Percentiles rank a stretch among this genome's conserved stretches.
phyloP scores from a whole-genome alignment of 1,140 invertebrate species.

The Polypedilum vanderplanki region DNA sequence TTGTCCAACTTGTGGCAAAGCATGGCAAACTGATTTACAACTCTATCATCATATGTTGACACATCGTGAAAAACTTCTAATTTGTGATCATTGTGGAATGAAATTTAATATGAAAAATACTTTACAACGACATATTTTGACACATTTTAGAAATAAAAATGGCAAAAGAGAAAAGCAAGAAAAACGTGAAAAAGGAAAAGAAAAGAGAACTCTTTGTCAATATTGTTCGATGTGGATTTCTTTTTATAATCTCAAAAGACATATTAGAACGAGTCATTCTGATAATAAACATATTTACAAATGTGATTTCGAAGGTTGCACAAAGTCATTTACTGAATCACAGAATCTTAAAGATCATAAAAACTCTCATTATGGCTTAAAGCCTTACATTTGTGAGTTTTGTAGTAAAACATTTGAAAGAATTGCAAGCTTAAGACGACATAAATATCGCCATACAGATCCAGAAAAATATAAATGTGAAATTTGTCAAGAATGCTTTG shows the following conservation, averaged over 20 bases:
- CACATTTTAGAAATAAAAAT: not conserved
- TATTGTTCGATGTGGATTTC: not conserved
- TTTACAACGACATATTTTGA: not conserved
- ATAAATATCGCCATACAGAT: not conserved
- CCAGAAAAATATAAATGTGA: not conserved
- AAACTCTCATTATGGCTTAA: not conserved
- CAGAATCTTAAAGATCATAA: not conserved
- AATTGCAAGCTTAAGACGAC: not conserved
- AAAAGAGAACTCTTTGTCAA: not conserved
- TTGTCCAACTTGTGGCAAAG: not conserved
- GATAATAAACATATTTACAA: not conserved
- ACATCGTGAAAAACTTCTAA: not conserved
- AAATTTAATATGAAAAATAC: conserved; percentile 8
- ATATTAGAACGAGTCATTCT: not conserved
- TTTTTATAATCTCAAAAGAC: not conserved
- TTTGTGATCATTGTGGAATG: not conserved
- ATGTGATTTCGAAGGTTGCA: not conserved
- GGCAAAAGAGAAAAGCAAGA: not conserved
- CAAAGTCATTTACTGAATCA: not conserved
- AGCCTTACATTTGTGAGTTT: conserved; percentile 5
- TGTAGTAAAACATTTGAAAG: not conserved
- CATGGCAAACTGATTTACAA: not conserved
- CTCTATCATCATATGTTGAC: not conserved
- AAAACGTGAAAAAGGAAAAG: conserved; percentile 1
- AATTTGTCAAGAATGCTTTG: not conserved